phyloP scores from a whole-genome alignment of 2,113 vertebrate genomes.

The Equus quagga region DNA sequence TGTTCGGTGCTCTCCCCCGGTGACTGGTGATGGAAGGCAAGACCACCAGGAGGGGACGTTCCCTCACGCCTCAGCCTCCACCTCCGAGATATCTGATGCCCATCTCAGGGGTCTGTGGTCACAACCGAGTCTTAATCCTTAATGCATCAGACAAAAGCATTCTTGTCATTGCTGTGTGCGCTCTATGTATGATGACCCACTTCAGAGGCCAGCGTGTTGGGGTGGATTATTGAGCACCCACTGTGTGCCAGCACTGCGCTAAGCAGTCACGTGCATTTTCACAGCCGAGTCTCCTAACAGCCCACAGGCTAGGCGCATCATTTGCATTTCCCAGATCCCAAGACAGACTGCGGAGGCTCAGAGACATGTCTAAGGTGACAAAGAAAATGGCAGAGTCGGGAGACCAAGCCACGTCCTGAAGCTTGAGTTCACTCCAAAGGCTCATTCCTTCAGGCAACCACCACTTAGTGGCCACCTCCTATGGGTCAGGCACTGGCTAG shows the following conservation, averaged over 20 bases:
- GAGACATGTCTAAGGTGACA: accelerated
- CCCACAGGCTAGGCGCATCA: not conserved
- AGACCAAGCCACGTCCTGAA: not conserved
- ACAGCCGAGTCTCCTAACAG: not conserved
- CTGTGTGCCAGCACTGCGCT: accelerated
- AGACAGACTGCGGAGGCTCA: not conserved
- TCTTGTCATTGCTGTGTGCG: accelerated
- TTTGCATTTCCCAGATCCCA: not conserved
- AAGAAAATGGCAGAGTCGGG: accelerated
- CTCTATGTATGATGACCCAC: accelerated
- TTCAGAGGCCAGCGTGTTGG: not conserved
- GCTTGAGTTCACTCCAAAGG: not conserved
- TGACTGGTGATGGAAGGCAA: accelerated
- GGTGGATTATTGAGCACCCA: not conserved
- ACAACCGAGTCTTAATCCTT: accelerated
- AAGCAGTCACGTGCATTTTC: accelerated
- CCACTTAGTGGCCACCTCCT: accelerated
- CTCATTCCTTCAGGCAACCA: no score
- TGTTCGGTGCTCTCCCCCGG: accelerated
- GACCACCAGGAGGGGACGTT: not conserved
- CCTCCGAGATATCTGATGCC: not conserved
- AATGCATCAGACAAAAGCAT: no score
- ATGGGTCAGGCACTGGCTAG: not conserved
- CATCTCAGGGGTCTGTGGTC: no score
- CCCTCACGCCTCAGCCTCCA: accelerated